A percentile compares a stretch with the other conserved stretches of the same genome.
These are phyloP conservation scores for Panopea generosa DNA, from an alignment of 2,888 invertebrate species.

Conservation along the genomic window DNA sequence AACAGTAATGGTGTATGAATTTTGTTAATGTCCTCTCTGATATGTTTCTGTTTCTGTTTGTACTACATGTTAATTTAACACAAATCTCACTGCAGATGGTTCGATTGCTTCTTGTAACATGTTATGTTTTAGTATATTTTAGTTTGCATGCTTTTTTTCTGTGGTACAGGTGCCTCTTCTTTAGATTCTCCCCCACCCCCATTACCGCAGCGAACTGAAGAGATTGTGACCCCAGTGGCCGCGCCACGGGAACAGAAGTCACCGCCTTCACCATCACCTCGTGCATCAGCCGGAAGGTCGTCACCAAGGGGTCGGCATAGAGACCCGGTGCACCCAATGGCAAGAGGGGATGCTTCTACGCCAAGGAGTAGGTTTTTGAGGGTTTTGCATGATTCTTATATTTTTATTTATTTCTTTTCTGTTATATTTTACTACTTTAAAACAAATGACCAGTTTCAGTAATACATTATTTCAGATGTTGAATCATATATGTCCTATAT, in stretches of 20 bases:
- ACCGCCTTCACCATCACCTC: conserved; percentile 19
- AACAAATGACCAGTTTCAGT: background rate
- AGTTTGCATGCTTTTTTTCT: conserved; percentile 55
- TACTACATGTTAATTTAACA: background rate
- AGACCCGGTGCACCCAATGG: conserved; percentile 47
- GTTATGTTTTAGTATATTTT: conserved; percentile 25
- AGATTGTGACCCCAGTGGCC: background rate
- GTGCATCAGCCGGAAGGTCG: conserved; percentile 32
- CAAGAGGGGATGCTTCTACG: conserved; percentile 57
- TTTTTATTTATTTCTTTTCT: background rate
- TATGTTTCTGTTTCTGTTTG: background rate
- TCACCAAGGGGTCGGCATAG: conserved; percentile 33
- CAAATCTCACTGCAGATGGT: background rate
- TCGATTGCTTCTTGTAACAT: conserved; percentile 5
- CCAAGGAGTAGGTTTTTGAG: conserved; percentile 59
- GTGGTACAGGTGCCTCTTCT: conserved; percentile 53
- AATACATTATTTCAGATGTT: background rate
- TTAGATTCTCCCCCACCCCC: conserved; percentile 52
- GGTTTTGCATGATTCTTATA: conserved; percentile 11
- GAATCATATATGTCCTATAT: background rate
- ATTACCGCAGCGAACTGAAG: background rate
- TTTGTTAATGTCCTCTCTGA: background rate
- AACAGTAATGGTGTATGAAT: background rate
- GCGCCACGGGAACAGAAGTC: background rate
- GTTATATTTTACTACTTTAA: background rate